phyloP scores from a whole-genome alignment of 2,797 vertebrate species.

The Amazona ochrocephala region DNA sequence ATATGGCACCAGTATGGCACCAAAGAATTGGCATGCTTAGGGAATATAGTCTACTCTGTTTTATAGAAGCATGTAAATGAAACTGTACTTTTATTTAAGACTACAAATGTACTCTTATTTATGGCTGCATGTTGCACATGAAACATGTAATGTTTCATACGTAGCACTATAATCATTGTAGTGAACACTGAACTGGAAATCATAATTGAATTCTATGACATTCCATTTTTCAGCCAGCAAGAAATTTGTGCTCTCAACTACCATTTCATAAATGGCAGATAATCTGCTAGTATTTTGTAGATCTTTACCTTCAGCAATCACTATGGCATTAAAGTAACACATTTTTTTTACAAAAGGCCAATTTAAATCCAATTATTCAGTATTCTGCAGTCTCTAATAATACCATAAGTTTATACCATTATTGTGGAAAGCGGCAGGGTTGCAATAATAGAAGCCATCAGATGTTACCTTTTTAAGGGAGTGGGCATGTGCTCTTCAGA shows the following conservation, averaged over 20 bases:
- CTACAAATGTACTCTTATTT: not conserved
- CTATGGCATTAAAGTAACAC: not conserved
- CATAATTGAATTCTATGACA: not conserved
- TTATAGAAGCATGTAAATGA: not conserved
- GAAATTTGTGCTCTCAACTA: not conserved
- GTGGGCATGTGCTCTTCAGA: not conserved
- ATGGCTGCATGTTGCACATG: not conserved
- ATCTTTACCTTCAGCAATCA: not conserved
- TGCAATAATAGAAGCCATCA: not conserved
- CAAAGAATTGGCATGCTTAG: not conserved
- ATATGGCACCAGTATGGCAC: not conserved
- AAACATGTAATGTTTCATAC: not conserved
- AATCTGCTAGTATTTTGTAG: not conserved
- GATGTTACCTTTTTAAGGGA: not conserved
- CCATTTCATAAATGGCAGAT: not conserved
- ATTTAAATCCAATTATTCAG: slow-evolving; percentile 16
- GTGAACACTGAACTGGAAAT: not conserved
- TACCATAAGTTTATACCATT: not conserved
- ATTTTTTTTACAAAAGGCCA: not conserved
- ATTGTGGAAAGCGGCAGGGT: not conserved
- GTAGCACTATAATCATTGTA: not conserved
- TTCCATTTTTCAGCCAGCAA: not conserved
- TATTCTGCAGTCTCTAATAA: not conserved
- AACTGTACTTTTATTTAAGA: not conserved
- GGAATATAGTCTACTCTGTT: not conserved